Percentiles rank a stretch among this genome's conserved stretches.
These are phyloP conservation scores for Acromyrmex heyeri DNA, from an alignment of 1,140 invertebrate species.

Conservation along the genomic window DNA sequence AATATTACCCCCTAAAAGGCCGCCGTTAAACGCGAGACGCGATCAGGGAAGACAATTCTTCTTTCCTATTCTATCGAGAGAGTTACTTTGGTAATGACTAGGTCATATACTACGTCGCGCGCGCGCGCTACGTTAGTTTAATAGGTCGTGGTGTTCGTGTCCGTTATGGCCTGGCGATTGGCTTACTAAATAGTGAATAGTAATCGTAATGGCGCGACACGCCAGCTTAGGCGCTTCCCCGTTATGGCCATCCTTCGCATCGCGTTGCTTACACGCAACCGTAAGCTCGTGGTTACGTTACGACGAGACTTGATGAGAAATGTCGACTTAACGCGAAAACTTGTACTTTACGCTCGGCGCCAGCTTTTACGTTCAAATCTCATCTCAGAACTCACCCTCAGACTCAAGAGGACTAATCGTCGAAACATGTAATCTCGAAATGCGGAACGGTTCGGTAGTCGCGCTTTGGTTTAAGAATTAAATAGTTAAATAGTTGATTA, in stretches of 20 bases:
- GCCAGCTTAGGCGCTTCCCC: neutral
- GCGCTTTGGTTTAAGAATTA: neutral
- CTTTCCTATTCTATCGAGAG: slow-evolving; percentile 73
- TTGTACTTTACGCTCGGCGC: slow-evolving; percentile 24
- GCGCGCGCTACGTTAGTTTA: slow-evolving; percentile 60
- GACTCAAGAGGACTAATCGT: neutral
- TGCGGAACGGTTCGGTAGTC: too few relatives aligned
- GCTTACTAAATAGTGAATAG: slow-evolving; percentile 44
- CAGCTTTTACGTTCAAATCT: neutral
- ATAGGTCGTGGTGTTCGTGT: slow-evolving; percentile 24
- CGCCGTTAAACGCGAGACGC: slow-evolving; percentile 48
- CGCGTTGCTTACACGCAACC: neutral
- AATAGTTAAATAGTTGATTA: neutral
- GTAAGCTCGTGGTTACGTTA: neutral
- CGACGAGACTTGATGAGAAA: neutral
- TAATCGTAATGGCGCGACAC: slow-evolving; percentile 47
- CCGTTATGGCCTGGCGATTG: slow-evolving; percentile 42
- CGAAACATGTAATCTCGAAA: neutral
- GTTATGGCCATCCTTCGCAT: slow-evolving; percentile 27
- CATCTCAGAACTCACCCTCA: neutral
- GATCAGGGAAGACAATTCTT: slow-evolving; percentile 59
- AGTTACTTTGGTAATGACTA: slow-evolving; percentile 87
- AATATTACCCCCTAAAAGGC: neutral
- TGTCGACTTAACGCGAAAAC: neutral
- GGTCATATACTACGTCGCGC: slow-evolving; percentile 80